These are phyloP conservation scores for Hyposoter dolosus DNA, from an alignment of 2,888 invertebrate species.

Conservation along the genomic window DNA sequence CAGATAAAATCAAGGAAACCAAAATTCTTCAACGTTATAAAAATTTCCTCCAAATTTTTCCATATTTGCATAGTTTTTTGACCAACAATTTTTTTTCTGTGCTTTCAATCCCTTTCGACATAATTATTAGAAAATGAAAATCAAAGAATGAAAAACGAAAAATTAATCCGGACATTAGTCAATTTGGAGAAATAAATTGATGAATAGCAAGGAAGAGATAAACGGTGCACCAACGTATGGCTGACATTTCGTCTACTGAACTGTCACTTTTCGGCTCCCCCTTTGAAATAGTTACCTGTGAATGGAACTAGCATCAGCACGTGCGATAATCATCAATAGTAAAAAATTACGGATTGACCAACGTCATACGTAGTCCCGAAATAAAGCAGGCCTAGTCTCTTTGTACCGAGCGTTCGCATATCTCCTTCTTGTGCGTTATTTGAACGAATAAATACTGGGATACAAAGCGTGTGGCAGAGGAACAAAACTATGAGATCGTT, in stretches of 20 bases:
- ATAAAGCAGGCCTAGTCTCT: constrained; percentile 8
- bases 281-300: neutral
- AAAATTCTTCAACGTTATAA: too few relatives aligned
- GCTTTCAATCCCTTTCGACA: neutral
- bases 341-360: neutral
- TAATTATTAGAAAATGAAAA: neutral
- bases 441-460: constrained; percentile 29
- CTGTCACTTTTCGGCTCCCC: neutral
- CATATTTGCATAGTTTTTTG: too few relatives aligned
- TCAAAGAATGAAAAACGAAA: neutral
- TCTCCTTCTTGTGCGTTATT: neutral
- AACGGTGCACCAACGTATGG: neutral
- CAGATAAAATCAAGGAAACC: neutral
- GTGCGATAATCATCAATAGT: neutral
- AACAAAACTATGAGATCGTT: constrained; percentile 42
- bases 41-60: too few relatives aligned
- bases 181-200: neutral
- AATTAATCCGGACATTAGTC: neutral
- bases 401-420: neutral
- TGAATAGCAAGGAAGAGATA: neutral
- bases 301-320: neutral
- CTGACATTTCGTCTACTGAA: neutral
- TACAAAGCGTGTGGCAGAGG: constrained; percentile 19
- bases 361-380: constrained; percentile 4
- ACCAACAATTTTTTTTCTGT: too few relatives aligned